Evolutionary conservation across 2,113 vertebrate species (phyloP), one percentile per base, ranked within the genome.

Genomic region (Paracanthobrama guichenoti): DNA sequence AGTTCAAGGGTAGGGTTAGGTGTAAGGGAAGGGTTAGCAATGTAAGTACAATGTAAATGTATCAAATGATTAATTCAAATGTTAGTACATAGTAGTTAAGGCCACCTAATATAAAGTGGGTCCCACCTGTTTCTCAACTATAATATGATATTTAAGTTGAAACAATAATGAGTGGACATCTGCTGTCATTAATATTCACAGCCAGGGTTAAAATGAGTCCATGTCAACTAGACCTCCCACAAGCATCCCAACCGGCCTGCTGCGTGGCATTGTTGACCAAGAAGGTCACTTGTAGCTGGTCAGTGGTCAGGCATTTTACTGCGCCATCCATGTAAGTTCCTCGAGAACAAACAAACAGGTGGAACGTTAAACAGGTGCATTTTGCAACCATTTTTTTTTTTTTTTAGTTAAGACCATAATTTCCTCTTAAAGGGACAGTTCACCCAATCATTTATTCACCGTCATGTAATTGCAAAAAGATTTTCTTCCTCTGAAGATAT

Each of bases 121-220:
- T n/a, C n/a, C n/a, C 80, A 82, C 80, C 80, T 82, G 80, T 71
- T 82, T 82, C 48, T 18, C 46, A 55, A 57, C 64, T 71, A 82
- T 55, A 72, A 71, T 31, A 42, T 57, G 31, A 82, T 71, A n/a
- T 80, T 80, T 64, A 48, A 50, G 60, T 80, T 80, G 26, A 80
- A 24, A 72, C 48, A 42, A 71, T 81, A 81, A 81, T 55, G 64
- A 48, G 20, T 24, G 26, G 48, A 71, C 79, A 81, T 71, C 79
- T 71, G 79, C 64, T 55, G 22, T 71, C 79, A 71, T 69, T 71
- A 55, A 48, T 55, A 53, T 71, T 71, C 46, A 53, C 64, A 71
- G 64, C 18, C 39, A 71, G 79, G 64, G 64, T 55, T 71, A 67
- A 71, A 53, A 69, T 67, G 11, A 55, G 79, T 69, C 62, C 57